Conservation (phyloP, 1,140 invertebrate genomes). For the Temnothorax nylanderi region DNA sequence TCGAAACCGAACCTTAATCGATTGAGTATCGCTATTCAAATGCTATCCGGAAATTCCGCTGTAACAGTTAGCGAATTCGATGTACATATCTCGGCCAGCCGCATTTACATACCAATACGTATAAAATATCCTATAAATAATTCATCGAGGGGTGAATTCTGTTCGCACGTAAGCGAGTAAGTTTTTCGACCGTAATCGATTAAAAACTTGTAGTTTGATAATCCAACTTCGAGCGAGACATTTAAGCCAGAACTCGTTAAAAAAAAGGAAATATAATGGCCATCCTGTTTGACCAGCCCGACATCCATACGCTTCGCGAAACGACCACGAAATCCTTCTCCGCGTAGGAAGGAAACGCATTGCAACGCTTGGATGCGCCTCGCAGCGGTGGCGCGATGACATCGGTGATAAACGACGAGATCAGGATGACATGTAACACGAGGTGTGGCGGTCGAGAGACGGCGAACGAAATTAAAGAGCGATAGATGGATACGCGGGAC, state of each 20-base stretch:
- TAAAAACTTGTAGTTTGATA: constrained; percentile 28
- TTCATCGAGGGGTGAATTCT: constrained; percentile 43
- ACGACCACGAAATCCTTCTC: constrained; percentile 38
- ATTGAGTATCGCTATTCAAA: constrained; percentile 28
- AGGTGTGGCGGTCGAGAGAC: constrained; percentile 29
- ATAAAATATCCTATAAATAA: constrained; percentile 45
- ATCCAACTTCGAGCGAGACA: neutral
- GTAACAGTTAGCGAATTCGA: constrained; percentile 28
- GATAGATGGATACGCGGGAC: constrained; percentile 7
- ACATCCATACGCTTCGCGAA: constrained; percentile 29
- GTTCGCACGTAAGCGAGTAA: neutral
- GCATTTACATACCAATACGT: constrained; percentile 41
- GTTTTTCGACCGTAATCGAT: constrained; percentile 15
- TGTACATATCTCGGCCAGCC: constrained; percentile 10
- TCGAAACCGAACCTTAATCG: constrained; percentile 6
- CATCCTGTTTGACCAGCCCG: neutral
- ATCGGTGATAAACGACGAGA: constrained; percentile 62
- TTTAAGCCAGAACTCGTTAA: neutral
- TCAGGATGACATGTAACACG: constrained; percentile 55
- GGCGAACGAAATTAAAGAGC: constrained; percentile 59
- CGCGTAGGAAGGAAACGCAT: constrained; percentile 58
- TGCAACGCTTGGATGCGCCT: constrained; percentile 57
- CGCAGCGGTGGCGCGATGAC: constrained; percentile 49
- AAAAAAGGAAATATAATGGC: neutral
- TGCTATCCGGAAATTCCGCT: constrained; percentile 28